Evolutionary conservation across 2,888 invertebrate species (phyloP).

Genomic region (Poecilus cupreus): DNA sequence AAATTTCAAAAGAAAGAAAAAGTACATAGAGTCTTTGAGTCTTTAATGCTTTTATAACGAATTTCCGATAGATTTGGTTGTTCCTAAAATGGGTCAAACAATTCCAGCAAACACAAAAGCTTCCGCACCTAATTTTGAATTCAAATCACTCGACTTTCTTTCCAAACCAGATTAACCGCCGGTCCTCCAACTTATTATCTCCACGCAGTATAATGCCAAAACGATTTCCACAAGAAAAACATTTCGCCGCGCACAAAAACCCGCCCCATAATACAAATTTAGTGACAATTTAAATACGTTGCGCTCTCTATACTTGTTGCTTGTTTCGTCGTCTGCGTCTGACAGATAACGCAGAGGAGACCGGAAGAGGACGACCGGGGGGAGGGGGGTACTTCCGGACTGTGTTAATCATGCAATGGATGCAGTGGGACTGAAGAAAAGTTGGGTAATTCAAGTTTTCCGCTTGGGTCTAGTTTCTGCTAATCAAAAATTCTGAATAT

Average conservation of each 20-base stretch:
- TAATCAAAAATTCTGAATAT: slow-evolving; percentile 20
- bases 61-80: slow-evolving; percentile 33
- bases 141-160: slow-evolving; percentile 33
- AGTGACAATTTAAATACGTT: slow-evolving; percentile 39
- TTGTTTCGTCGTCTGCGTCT: slow-evolving; percentile 9
- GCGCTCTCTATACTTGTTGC: slow-evolving; percentile 11
- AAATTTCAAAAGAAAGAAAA: slow-evolving; percentile 16
- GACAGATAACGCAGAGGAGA: slow-evolving; percentile 10
- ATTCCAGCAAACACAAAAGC: slow-evolving; percentile 10
- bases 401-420: neutral
- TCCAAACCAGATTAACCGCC: slow-evolving; percentile 17
- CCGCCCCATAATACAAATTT: neutral
- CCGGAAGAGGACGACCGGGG: neutral
- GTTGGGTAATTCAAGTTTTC: slow-evolving; percentile 1
- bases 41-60: slow-evolving; percentile 38
- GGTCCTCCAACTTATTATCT: slow-evolving; percentile 23
- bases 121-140: slow-evolving; percentile 21
- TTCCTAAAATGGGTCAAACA: slow-evolving; percentile 31
- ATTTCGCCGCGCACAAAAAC: slow-evolving; percentile 12
- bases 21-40: slow-evolving; percentile 13
- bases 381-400: neutral
- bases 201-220: slow-evolving; percentile 14
- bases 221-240: slow-evolving; percentile 31
- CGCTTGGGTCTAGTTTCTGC: neutral
- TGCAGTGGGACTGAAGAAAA: neutral